Base-by-base conservation (phyloP, 92 coral and sea anemone genomes). In the Phenganax marumi region DNA sequence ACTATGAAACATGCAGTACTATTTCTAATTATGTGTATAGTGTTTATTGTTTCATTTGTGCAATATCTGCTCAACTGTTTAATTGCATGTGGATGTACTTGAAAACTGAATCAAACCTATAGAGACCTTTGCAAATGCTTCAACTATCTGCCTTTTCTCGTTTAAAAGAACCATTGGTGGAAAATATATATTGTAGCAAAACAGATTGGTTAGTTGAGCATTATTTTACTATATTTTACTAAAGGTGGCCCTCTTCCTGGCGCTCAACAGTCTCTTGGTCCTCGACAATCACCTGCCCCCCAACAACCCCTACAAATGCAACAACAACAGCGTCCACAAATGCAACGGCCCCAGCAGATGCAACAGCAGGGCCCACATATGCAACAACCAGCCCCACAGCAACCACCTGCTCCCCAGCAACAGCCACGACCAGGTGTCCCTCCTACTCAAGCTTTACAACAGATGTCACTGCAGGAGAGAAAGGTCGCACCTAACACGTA, bases 371-470 rank as follows among this genome's bases (percentile, higher is more conserved):
- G 22, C 65, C 24, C 65, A 7, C 65, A 58, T 0, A 19, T 58
- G 8, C 65, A 18, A 58, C 68, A 62, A 3, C 68, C n/a, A 8
- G 33, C n/a, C 19, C 65, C 0, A 16, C 47, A 62, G 10, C 68
- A 62, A 23, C 68, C 68, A 62, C 68, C 26, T 18, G 68, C 13
- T 3, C 9, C 43, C 68, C 68, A 25, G 6, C 47, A 18, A 62
- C 68, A 62, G 33, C 72, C 48, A 3, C 51, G 84, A 88, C 47
- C 91, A 18, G 60, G 50, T n/a, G 55, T 6, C 3, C 83, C 83
- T 16, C 91, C 91, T 4, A 55, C 84, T 54, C 79, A 88, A 50
- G 84, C 86, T 12, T 74, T 88, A 84, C 84, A 87, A 9, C 79
- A 68, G 55, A 88, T 88, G 91, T 48, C 85, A 54, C 13, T 88